Conservation (phyloP, 2,888 invertebrate genomes). For the Aleiodes leptofemur region DNA sequence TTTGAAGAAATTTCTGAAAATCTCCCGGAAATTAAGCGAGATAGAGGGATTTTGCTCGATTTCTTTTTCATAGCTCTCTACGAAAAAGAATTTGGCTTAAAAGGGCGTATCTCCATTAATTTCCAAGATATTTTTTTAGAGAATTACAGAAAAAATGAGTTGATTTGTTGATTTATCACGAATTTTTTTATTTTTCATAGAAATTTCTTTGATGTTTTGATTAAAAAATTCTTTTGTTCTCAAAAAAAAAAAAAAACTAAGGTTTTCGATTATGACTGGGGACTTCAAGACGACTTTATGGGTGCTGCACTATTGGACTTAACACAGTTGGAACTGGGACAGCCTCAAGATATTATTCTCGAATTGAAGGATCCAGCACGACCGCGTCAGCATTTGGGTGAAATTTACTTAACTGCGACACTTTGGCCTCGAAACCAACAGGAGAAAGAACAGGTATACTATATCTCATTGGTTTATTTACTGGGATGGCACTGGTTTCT, state of each 20-base stretch:
- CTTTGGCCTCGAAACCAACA: constrained; percentile 95
- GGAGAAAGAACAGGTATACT: constrained; percentile 78
- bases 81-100: no score
- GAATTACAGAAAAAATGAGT: no score
- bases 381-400: constrained; percentile 85
- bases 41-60: no score
- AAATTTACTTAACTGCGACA: constrained; percentile 87
- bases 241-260: no score
- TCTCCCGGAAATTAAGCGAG: no score
- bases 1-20: no score
- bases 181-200: no score
- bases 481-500: no score
- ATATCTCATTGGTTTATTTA: not conserved
- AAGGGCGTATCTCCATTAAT: no score
- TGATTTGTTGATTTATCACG: no score
- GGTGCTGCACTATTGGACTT: constrained; percentile 92
- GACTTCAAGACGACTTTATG: constrained; percentile 98
- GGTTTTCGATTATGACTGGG: constrained; percentile 99
- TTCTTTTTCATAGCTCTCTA: no score
- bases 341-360: constrained; percentile 86
- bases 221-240: not conserved
- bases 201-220: not conserved
- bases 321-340: constrained; percentile 86
- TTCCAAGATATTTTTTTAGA: no score
- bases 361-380: constrained; percentile 87